phyloP scores from a whole-genome alignment of 2,113 vertebrate species.

The Electrona antarctica region DNA sequence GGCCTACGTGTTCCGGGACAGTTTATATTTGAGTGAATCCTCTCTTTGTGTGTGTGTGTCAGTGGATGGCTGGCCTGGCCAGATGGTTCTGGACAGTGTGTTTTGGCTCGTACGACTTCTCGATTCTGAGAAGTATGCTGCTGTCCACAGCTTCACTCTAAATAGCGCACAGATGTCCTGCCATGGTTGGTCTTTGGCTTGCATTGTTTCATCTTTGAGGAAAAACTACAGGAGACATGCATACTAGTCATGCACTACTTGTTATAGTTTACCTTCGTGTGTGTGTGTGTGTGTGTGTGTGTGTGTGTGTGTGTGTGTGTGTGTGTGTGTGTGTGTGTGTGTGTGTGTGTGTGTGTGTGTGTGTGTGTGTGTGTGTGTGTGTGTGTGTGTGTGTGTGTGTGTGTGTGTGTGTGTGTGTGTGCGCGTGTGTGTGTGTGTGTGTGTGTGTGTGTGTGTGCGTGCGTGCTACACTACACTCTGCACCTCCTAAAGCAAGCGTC shows the following conservation, averaged over 20 bases:
- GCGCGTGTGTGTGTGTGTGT: neutral
- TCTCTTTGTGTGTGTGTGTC: neutral
- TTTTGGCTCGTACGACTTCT: conserved; percentile 42
- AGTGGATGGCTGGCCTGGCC: conserved; percentile 8
- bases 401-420: conserved; percentile 10
- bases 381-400: conserved; percentile 9
- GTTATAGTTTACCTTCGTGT: neutral
- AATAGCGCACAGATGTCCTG: neutral
- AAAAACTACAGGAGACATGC: conserved; percentile 1
- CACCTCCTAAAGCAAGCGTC: conserved; percentile 2
- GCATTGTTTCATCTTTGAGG: neutral
- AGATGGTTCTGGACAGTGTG: conserved; percentile 34
- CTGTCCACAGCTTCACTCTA: conserved; percentile 2
- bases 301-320: neutral
- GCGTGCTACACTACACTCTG: too few relatives aligned
- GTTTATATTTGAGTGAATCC: conserved; percentile 13
- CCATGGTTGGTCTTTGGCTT: conserved; percentile 17
- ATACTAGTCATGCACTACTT: neutral
- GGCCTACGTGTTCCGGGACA: neutral
- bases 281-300: conserved; percentile 10
- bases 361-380: conserved; percentile 1
- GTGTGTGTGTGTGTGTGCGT: neutral
- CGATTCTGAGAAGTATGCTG: conserved; percentile 36
- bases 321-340: conserved; percentile 7
- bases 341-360: conserved; percentile 5